A percentile compares a stretch with the other conserved stretches of the same genome.
These are phyloP conservation scores for Coelopa pilipes DNA, from an alignment of 2,888 invertebrate species.

Conservation along the genomic window DNA sequence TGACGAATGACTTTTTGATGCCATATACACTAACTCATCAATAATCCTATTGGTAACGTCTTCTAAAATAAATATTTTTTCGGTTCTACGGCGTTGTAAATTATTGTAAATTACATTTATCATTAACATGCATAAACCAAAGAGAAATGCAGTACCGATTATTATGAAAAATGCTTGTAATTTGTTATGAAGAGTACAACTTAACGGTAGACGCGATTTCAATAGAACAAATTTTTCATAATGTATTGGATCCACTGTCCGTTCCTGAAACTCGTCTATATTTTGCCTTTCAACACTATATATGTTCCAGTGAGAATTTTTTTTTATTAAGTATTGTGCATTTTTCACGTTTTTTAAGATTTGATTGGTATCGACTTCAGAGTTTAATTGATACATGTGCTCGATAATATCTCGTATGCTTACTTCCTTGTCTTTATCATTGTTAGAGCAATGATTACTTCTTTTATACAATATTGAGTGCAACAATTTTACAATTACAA, in stretches of 20 bases:
- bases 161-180: conserved; percentile 61
- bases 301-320: conserved; percentile 81
- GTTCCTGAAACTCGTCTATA: conserved; percentile 67
- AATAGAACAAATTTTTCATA: conserved; percentile 56
- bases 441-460: conserved; percentile 57
- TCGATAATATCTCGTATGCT: conserved; percentile 74
- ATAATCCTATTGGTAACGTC: conserved; percentile 62
- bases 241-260: conserved; percentile 62
- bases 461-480: conserved; percentile 73
- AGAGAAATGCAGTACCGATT: conserved; percentile 65
- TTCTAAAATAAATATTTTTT: conserved; percentile 54
- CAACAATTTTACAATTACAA: conserved; percentile 73
- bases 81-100: conserved; percentile 51
- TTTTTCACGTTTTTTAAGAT: conserved; percentile 69
- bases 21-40: conserved; percentile 68
- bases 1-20: conserved; percentile 54
- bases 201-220: conserved; percentile 62
- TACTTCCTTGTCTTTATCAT: conserved; percentile 70
- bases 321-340: conserved; percentile 75
- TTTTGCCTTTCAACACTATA: conserved; percentile 67
- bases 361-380: conserved; percentile 37
- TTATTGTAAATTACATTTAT: conserved; percentile 49
- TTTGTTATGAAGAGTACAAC: conserved; percentile 62
- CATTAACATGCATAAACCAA: conserved; percentile 64
- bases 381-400: conserved; percentile 61